These are phyloP conservation scores for Cinclus mexicanus DNA, from an alignment of 2,113 vertebrate genomes.

Conservation along the genomic window DNA sequence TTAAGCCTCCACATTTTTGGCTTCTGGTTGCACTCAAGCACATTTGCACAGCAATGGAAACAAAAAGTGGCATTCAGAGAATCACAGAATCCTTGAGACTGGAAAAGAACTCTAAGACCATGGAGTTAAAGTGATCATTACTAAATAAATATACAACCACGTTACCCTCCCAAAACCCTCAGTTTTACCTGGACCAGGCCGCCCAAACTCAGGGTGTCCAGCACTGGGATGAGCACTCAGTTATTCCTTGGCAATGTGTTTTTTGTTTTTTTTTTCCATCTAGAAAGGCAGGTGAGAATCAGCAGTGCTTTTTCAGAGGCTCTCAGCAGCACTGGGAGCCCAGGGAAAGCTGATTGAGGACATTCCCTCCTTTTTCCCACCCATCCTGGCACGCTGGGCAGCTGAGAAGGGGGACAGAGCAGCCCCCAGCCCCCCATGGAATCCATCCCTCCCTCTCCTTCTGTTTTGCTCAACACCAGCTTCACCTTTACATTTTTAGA, in stretches of 20 bases:
- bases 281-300: not conserved
- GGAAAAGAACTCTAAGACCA: not conserved
- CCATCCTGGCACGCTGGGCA: accelerated
- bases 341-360: not conserved
- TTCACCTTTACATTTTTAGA: not conserved
- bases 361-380: not conserved
- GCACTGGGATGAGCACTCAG: not conserved
- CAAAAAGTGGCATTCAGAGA: not conserved
- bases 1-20: accelerated
- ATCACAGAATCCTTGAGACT: not conserved
- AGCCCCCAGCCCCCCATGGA: not conserved
- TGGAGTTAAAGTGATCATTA: not conserved
- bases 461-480: not conserved
- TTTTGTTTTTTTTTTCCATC: accelerated
- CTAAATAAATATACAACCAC: not conserved
- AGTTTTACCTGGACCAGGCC: not conserved
- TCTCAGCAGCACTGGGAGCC: accelerated
- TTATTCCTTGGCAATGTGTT: not conserved
- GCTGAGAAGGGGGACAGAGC: not conserved
- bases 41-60: not conserved
- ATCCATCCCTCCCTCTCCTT: not conserved
- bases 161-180: not conserved
- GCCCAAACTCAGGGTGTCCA: not conserved
- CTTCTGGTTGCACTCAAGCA: too few relatives aligned
- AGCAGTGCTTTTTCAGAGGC: not conserved